Conservation (phyloP, 2,113 vertebrate species). For the Gallinago jamesoni region DNA sequence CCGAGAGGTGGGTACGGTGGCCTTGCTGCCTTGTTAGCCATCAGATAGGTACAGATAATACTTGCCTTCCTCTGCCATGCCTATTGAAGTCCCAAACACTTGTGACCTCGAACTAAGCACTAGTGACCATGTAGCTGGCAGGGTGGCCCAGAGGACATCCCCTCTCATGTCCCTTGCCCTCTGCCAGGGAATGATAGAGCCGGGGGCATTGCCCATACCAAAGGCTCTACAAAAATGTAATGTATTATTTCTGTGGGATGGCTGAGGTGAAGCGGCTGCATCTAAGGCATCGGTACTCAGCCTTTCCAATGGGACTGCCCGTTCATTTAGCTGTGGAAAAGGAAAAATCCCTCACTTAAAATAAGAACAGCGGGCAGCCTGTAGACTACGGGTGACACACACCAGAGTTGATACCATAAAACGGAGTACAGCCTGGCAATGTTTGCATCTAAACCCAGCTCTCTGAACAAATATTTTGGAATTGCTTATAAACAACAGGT, state of each 20-base stretch:
- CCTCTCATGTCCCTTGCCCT: not conserved
- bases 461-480: slow-evolving; percentile 13
- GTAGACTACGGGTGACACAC: not conserved
- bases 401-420: not conserved
- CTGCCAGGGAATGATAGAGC: not conserved
- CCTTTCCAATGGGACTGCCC: not conserved
- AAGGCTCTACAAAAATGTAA: not conserved
- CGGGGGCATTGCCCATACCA: not conserved
- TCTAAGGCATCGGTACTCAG: not conserved
- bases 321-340: not conserved
- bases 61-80: not conserved
- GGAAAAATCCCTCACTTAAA: not conserved
- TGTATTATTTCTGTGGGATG: not conserved
- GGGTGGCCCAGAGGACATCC: too few relatives aligned
- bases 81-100: not conserved
- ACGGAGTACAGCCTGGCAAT: not conserved
- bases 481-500: slow-evolving; percentile 10
- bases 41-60: not conserved
- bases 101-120: not conserved
- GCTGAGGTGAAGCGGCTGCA: not conserved
- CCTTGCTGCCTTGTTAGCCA: not conserved
- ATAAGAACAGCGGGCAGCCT: not conserved
- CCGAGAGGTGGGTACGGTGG: not conserved
- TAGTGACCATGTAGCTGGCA: not conserved
- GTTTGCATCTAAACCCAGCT: not conserved